phyloP scores from a whole-genome alignment of 2,888 invertebrate genomes.

The Tridacna gigas region DNA sequence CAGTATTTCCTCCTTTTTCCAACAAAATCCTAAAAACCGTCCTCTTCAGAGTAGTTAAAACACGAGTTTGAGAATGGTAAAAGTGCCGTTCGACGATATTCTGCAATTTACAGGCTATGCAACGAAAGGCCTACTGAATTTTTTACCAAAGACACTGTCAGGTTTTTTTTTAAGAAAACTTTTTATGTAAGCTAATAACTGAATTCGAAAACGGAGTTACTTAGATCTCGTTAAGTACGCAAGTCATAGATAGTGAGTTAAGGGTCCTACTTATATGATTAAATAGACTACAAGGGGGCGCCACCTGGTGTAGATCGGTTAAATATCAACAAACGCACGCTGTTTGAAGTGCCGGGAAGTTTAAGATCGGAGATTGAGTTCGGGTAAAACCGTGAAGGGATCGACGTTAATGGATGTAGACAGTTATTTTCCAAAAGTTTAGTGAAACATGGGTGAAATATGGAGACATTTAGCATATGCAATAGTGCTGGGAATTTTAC shows the following conservation, averaged over 20 bases:
- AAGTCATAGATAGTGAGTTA: neutral
- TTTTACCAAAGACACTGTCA: too few relatives aligned
- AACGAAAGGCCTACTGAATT: too few relatives aligned
- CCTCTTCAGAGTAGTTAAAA: too few relatives aligned
- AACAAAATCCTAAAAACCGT: too few relatives aligned
- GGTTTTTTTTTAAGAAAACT: too few relatives aligned
- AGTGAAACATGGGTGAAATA: slow-evolving; percentile 16
- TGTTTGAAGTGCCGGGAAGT: slow-evolving; percentile 25
- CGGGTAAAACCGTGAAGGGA: slow-evolving; percentile 1
- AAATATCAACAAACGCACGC: slow-evolving; percentile 29
- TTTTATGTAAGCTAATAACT: too few relatives aligned
- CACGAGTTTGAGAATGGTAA: too few relatives aligned
- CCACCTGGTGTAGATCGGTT: neutral
- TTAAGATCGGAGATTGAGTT: slow-evolving; percentile 13
- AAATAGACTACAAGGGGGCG: slow-evolving; percentile 23
- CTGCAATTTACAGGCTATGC: too few relatives aligned
- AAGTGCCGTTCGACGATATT: too few relatives aligned
- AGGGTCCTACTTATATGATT: slow-evolving; percentile 6
- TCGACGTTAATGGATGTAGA: slow-evolving; percentile 12
- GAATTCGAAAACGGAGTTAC: too few relatives aligned
- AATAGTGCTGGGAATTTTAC: slow-evolving; percentile 11
- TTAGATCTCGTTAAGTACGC: too few relatives aligned
- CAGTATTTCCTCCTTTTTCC: too few relatives aligned
- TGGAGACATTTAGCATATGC: neutral
- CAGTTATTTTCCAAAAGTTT: neutral